Evolutionary conservation across 2,797 vertebrate genomes (phyloP).

Genomic region (Benthosema pterotum): DNA sequence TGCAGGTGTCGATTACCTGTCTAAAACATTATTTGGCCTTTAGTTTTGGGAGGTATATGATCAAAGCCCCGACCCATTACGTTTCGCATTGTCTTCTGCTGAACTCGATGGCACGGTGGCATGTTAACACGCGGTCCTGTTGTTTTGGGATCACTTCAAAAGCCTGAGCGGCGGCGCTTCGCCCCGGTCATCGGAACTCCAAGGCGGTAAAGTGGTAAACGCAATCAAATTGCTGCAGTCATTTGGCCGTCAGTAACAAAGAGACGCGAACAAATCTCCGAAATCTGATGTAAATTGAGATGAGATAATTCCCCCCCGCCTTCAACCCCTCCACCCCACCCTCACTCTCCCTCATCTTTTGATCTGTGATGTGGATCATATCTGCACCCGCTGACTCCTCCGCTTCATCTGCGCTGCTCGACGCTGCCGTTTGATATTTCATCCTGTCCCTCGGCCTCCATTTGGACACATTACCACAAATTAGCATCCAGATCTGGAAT

Average conservation of each 20-base stretch:
- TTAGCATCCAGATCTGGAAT: slow-evolving; percentile 49
- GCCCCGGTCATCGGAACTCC: slow-evolving; percentile 54
- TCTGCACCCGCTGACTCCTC: slow-evolving; percentile 47
- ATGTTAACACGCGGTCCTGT: slow-evolving; percentile 6
- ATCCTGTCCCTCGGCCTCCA: slow-evolving; percentile 31
- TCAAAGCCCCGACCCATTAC: slow-evolving; percentile 61
- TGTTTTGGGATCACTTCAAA: slow-evolving; percentile 76
- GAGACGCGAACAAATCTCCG: slow-evolving; percentile 46
- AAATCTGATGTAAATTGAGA: slow-evolving; percentile 64
- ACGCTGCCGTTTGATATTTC: slow-evolving; percentile 60
- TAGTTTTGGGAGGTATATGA: slow-evolving; percentile 63
- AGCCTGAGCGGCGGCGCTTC: slow-evolving; percentile 55
- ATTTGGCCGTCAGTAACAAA: slow-evolving; percentile 53
- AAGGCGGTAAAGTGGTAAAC: slow-evolving; percentile 55
- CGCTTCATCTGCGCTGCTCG: slow-evolving; percentile 22
- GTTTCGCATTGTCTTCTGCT: slow-evolving; percentile 49
- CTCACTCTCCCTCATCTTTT: slow-evolving; percentile 43
- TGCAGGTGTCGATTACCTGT: slow-evolving; percentile 68
- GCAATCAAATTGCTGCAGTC: slow-evolving; percentile 64
- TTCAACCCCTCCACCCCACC: not conserved
- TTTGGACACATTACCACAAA: slow-evolving; percentile 46
- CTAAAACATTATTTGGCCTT: slow-evolving; percentile 53
- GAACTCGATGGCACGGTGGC: slow-evolving; percentile 9
- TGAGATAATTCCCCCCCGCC: slow-evolving; percentile 43
- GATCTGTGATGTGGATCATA: slow-evolving; percentile 60